Evolutionary conservation across 2,113 vertebrate genomes (phyloP).

Genomic region (Hipposideros armiger): DNA sequence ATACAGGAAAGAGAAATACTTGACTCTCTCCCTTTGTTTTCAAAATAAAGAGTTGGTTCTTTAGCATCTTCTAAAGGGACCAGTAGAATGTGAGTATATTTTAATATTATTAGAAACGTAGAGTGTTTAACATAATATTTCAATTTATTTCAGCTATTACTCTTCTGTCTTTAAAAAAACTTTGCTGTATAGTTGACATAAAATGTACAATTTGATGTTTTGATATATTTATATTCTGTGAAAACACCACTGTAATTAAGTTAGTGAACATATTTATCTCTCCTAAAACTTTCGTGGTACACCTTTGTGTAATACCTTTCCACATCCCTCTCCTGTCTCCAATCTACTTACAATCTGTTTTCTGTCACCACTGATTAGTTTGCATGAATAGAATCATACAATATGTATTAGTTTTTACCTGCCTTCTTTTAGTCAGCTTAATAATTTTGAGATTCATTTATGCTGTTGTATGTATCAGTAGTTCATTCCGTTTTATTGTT

Average conservation of each 20-base stretch:
- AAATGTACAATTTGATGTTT: background rate
- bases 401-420: background rate
- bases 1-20: slow-evolving; percentile 15
- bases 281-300: background rate
- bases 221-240: background rate
- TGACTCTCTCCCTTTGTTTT: slow-evolving; percentile 2
- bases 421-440: background rate
- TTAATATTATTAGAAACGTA: slow-evolving; percentile 31
- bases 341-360: background rate
- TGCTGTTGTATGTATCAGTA: background rate
- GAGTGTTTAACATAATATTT: background rate
- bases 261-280: background rate
- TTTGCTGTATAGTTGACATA: background rate
- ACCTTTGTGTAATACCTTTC: background rate
- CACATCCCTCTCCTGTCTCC: background rate
- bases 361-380: background rate
- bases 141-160: background rate
- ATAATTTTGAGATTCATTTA: background rate
- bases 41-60: background rate
- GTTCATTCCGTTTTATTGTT: background rate
- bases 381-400: background rate
- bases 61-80: background rate
- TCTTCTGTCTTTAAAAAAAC: background rate
- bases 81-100: background rate
- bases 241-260: background rate